Evolutionary conservation across 64 coral and sea anemone species (phyloP).

Genomic region (Montipora capricornis): DNA sequence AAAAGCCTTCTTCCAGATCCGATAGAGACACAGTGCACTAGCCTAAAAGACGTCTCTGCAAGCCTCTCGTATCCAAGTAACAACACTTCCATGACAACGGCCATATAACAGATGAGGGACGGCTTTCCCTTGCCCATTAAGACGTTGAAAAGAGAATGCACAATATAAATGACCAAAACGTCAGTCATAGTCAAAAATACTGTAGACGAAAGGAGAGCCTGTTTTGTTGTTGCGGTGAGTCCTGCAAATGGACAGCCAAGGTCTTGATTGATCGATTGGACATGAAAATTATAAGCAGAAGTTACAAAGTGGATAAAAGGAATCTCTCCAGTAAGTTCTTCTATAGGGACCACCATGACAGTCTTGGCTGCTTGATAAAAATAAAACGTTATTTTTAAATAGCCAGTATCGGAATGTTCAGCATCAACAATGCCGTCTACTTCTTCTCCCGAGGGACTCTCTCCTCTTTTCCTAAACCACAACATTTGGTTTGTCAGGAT

Average conservation of each 20-base stretch:
- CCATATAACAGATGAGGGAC: slow-evolving; percentile 36
- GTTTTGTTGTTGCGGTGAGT: slow-evolving; percentile 38
- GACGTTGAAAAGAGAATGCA: neutral
- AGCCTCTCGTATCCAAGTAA: neutral
- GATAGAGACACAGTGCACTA: too few relatives aligned
- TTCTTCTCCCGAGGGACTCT: neutral
- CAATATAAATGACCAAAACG: slow-evolving; percentile 32
- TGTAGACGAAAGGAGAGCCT: slow-evolving; percentile 44
- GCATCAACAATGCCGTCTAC: neutral
- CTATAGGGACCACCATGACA: neutral
- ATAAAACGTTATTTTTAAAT: slow-evolving; percentile 54
- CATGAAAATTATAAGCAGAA: slow-evolving; percentile 28
- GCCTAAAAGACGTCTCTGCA: too few relatives aligned
- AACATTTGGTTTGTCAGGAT: slow-evolving; percentile 2
- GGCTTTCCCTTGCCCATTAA: slow-evolving; percentile 7
- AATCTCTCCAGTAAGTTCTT: neutral
- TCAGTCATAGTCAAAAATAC: slow-evolving; percentile 39
- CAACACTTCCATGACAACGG: slow-evolving; percentile 72
- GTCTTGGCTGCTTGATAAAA: slow-evolving; percentile 52
- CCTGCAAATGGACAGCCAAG: slow-evolving; percentile 61
- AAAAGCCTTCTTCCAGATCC: too few relatives aligned
- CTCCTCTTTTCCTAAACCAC: slow-evolving; percentile 7
- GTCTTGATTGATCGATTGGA: neutral
- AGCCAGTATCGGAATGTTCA: slow-evolving; percentile 9
- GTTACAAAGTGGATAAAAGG: neutral